phyloP scores from a whole-genome alignment of 2,888 invertebrate genomes.

The Tachina fera region DNA sequence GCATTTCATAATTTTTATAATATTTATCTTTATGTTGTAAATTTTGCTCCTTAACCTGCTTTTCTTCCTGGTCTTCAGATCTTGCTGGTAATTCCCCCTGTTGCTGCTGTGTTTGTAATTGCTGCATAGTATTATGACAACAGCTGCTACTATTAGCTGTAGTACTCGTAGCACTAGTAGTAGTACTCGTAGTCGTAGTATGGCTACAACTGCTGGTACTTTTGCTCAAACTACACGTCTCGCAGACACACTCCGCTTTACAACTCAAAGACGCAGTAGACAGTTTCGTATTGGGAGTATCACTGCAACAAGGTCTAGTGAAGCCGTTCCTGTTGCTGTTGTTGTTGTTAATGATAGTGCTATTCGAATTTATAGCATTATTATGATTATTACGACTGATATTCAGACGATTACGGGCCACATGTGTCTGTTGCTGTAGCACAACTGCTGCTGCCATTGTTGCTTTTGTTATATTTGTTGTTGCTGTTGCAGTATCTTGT shows the following conservation, averaged over 20 bases:
- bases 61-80: slow-evolving; percentile 50
- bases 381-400: slow-evolving; percentile 64
- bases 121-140: slow-evolving; percentile 64
- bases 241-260: slow-evolving; percentile 48
- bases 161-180: slow-evolving; percentile 7
- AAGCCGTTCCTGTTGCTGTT: slow-evolving; percentile 47
- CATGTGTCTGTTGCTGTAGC: slow-evolving; percentile 68
- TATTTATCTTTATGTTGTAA: slow-evolving; percentile 63
- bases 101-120: slow-evolving; percentile 44
- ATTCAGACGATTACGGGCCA: slow-evolving; percentile 66
- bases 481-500: slow-evolving; percentile 43
- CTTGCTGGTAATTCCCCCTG: slow-evolving; percentile 47
- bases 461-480: not conserved
- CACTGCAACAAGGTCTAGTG: slow-evolving; percentile 56
- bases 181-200: slow-evolving; percentile 12
- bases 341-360: slow-evolving; percentile 71
- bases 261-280: slow-evolving; percentile 50
- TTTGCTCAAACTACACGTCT: slow-evolving; percentile 16
- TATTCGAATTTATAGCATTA: slow-evolving; percentile 67
- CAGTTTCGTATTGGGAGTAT: slow-evolving; percentile 40
- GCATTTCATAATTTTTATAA: slow-evolving; percentile 68
- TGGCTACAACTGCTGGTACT: slow-evolving; percentile 28
- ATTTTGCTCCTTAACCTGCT: slow-evolving; percentile 62
- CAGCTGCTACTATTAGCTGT: slow-evolving; percentile 57
- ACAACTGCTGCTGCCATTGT: slow-evolving; percentile 15